Percentiles rank a stretch among this genome's conserved stretches.
Conservation (phyloP, 1,140 invertebrate genomes). For the Leptinotarsa defecta region DNA sequence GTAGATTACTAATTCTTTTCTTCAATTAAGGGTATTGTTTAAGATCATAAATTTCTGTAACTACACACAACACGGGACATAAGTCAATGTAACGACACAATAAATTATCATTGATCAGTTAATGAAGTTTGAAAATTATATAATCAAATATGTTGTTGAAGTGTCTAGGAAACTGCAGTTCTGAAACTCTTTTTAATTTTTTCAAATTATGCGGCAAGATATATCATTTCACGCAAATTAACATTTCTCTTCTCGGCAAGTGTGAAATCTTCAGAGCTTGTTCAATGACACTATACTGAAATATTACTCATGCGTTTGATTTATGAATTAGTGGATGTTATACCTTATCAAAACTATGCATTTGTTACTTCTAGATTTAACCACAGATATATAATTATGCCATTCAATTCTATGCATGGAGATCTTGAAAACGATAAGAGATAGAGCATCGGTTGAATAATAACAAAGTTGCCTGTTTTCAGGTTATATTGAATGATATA, state of each 20-base stretch:
- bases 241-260: constrained; percentile 16
- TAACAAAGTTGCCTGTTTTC: no score
- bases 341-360: constrained; percentile 20
- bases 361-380: neutral
- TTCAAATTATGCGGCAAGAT: neutral
- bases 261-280: constrained; percentile 20
- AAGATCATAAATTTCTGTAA: no score
- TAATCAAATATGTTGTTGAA: constrained; percentile 4
- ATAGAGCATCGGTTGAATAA: no score
- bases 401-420: no score
- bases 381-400: no score
- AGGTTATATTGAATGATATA: no score
- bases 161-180: neutral
- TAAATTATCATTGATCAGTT: constrained; percentile 16
- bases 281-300: constrained; percentile 14
- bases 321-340: constrained; percentile 8
- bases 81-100: neutral
- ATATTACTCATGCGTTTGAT: constrained; percentile 17
- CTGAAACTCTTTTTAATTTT: neutral
- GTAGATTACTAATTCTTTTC: no score
- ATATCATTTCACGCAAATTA: constrained; percentile 26
- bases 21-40: no score
- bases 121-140: neutral
- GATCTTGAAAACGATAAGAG: no score
- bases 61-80: no score